These are phyloP conservation scores for Hyppa rectilinea DNA, from an alignment of 2,888 invertebrate species.

Conservation along the genomic window DNA sequence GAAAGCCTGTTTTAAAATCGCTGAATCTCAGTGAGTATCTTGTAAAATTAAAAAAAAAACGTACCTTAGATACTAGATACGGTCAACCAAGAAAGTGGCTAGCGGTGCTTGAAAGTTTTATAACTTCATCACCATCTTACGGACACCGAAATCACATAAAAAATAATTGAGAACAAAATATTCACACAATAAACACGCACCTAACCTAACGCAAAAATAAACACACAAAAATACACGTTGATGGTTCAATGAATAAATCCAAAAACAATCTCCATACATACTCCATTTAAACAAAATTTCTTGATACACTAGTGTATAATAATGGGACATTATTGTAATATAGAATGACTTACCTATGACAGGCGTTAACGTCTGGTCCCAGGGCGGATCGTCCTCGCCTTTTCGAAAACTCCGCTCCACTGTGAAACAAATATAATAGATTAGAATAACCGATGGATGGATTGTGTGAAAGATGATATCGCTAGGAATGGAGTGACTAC, in stretches of 20 bases:
- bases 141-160: not conserved
- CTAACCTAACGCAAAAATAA: not conserved
- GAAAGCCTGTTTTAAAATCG: not conserved
- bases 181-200: not conserved
- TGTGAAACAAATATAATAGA: slow-evolving; percentile 58
- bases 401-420: slow-evolving; percentile 86
- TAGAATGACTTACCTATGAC: slow-evolving; percentile 71
- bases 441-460: no score
- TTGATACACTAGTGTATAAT: not conserved
- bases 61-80: not conserved
- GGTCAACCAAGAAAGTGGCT: not conserved
- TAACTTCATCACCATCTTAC: not conserved
- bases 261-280: slow-evolving; percentile 9
- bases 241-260: slow-evolving; percentile 54
- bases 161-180: not conserved
- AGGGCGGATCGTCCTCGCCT: slow-evolving; percentile 81
- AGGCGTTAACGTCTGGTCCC: slow-evolving; percentile 79
- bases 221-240: slow-evolving; percentile 12
- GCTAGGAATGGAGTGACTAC: no score
- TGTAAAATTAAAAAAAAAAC: not conserved
- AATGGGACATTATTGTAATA: not conserved
- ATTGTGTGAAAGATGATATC: no score
- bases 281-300: not conserved
- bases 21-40: no score
- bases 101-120: not conserved